These are phyloP conservation scores for Amblyopsis rosae DNA, from an alignment of 2,113 vertebrate genomes.

Conservation along the genomic window DNA sequence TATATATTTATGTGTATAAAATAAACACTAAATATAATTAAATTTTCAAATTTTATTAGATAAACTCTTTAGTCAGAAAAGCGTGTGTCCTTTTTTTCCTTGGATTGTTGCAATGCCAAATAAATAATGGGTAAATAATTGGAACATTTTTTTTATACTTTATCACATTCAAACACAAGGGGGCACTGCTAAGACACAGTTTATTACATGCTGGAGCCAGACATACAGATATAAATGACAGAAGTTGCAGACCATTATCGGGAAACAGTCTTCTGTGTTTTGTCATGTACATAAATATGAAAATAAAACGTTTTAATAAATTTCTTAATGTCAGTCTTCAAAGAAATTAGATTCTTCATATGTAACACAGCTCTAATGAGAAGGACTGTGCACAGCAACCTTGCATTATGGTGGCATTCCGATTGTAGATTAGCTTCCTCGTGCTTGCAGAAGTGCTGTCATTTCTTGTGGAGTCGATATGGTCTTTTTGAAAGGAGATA, in stretches of 20 bases:
- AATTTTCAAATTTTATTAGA: too few relatives aligned
- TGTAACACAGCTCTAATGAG: too few relatives aligned
- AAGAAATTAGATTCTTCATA: too few relatives aligned
- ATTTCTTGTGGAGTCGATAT: slow-evolving; percentile 34
- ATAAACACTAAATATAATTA: too few relatives aligned
- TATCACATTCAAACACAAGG: slow-evolving; percentile 53
- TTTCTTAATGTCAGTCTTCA: too few relatives aligned
- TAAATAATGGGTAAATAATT: slow-evolving; percentile 5
- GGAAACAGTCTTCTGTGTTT: too few relatives aligned
- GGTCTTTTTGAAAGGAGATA: slow-evolving; percentile 27
- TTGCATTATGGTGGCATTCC: slow-evolving; percentile 26
- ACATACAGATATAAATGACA: slow-evolving; percentile 14
- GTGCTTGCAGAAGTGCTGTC: slow-evolving; percentile 43
- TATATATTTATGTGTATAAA: too few relatives aligned
- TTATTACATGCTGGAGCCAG: slow-evolving; percentile 32
- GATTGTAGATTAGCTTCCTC: slow-evolving; percentile 45
- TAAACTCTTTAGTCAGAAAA: too few relatives aligned
- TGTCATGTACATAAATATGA: slow-evolving; percentile 1
- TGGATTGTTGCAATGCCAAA: not conserved
- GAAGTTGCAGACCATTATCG: slow-evolving; percentile 20
- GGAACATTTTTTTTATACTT: slow-evolving; percentile 11
- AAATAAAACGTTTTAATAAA: too few relatives aligned
- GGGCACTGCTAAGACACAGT: slow-evolving; percentile 65
- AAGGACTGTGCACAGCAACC: too few relatives aligned
- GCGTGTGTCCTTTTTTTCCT: too few relatives aligned